These are phyloP conservation scores for Notodonta ziczac DNA, from an alignment of 2,888 invertebrate species.

Conservation along the genomic window DNA sequence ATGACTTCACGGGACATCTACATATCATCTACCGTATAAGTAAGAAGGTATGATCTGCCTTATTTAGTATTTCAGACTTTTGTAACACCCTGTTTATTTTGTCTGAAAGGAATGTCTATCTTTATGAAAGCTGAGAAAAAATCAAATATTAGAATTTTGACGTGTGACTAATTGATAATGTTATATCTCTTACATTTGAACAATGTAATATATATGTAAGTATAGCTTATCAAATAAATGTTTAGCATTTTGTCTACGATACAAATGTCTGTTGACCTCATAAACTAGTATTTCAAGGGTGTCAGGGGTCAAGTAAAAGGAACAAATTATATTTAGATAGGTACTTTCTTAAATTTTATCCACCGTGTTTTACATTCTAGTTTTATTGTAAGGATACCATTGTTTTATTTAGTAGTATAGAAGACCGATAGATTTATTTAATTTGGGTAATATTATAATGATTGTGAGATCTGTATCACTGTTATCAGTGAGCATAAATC, in stretches of 20 bases:
- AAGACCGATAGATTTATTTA: no score
- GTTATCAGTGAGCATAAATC: not conserved
- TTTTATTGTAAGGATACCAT: not conserved
- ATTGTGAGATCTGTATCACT: not conserved
- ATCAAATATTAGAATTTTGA: not conserved
- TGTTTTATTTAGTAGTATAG: no score
- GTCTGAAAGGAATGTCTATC: no score
- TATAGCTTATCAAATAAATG: not conserved
- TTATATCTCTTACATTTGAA: not conserved
- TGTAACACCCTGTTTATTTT: no score
- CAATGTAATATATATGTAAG: not conserved
- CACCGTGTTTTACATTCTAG: not conserved
- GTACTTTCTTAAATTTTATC: conserved; percentile 1
- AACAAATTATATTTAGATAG: not conserved
- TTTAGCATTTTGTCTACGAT: not conserved
- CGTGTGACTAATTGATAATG: not conserved
- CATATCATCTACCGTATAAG: no score
- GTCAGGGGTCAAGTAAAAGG: not conserved
- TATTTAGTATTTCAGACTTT: no score
- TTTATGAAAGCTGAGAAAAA: no score
- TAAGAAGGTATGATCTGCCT: no score
- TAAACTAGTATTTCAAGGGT: conserved; percentile 3
- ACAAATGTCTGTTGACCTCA: not conserved
- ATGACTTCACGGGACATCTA: no score
- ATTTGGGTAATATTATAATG: not conserved